Percentiles rank a stretch among this genome's conserved stretches.
Conservation (phyloP, 2,113 vertebrate species). For the Mugil cephalus region DNA sequence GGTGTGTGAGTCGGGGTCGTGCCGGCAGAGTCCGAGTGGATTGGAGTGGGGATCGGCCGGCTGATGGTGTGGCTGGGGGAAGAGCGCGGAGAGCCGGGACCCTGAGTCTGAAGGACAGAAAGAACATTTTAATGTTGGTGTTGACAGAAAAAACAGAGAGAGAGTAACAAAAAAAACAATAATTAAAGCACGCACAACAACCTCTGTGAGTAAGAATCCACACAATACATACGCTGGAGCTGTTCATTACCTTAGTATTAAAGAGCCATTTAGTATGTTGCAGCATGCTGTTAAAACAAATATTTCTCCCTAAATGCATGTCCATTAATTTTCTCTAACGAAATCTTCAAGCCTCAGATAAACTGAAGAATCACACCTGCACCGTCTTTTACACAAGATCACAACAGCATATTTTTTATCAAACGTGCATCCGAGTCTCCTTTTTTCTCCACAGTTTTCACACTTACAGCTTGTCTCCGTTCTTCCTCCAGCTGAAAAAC, state of each 20-base stretch:
- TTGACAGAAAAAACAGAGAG: background rate
- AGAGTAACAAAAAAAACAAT: no score
- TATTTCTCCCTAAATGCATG: constrained; percentile 1
- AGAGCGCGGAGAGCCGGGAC: constrained; percentile 92
- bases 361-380: background rate
- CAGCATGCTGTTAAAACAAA: constrained; percentile 60
- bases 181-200: constrained; percentile 6
- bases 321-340: constrained; percentile 6
- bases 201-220: constrained; percentile 3
- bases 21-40: constrained; percentile 91
- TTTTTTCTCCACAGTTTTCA: constrained; percentile 23
- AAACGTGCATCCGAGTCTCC: constrained; percentile 31
- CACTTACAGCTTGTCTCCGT: constrained; percentile 91
- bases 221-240: constrained; percentile 36
- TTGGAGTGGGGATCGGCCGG: constrained; percentile 93
- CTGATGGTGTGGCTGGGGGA: constrained; percentile 96
- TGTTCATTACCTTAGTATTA: constrained; percentile 8
- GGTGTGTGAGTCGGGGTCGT: constrained; percentile 94
- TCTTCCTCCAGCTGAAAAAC: constrained; percentile 93
- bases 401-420: constrained; percentile 20
- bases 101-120: constrained; percentile 91
- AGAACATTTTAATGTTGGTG: background rate
- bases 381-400: background rate
- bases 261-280: constrained; percentile 11
- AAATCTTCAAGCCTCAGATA: constrained; percentile 7